A percentile compares a stretch with the other conserved stretches of the same genome.
Conservation (phyloP, 64 coral and sea anemone species). For the Montipora efflorescens region DNA sequence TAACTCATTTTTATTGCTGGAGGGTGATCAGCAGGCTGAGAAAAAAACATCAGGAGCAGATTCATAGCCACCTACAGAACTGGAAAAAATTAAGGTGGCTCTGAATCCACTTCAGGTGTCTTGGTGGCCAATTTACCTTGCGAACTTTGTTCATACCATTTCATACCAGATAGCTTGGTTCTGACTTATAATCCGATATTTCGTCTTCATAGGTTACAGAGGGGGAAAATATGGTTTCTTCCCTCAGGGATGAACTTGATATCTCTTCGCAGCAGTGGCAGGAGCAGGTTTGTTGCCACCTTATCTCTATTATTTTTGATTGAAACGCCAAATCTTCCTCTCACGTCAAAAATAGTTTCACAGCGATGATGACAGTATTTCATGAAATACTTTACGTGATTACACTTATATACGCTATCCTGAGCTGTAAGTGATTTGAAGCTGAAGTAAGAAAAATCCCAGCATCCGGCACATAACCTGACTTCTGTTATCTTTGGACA, state of each 20-base stretch:
- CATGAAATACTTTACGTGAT: conserved; percentile 3
- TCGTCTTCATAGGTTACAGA: background rate
- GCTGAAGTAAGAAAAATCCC: no score
- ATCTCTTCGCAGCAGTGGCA: conserved; percentile 9
- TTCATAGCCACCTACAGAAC: no score
- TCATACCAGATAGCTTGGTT: background rate
- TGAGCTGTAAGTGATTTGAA: conserved; percentile 22
- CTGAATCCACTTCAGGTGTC: no score
- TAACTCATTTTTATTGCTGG: no score
- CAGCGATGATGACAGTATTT: conserved; percentile 1
- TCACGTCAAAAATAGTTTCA: background rate
- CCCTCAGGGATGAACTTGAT: conserved; percentile 28
- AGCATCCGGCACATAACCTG: no score
- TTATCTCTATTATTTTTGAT: no score
- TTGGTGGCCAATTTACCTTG: no score
- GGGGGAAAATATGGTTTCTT: conserved; percentile 26
- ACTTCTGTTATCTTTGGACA: no score
- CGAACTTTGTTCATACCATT: no score
- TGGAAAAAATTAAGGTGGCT: no score
- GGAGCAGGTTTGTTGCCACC: background rate
- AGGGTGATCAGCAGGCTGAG: no score
- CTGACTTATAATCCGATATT: background rate
- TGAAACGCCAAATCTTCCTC: background rate
- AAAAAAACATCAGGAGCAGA: no score
- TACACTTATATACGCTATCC: conserved; percentile 52